Evolutionary conservation across 2,797 vertebrate species (phyloP).

Genomic region (Myotis myotis): DNA sequence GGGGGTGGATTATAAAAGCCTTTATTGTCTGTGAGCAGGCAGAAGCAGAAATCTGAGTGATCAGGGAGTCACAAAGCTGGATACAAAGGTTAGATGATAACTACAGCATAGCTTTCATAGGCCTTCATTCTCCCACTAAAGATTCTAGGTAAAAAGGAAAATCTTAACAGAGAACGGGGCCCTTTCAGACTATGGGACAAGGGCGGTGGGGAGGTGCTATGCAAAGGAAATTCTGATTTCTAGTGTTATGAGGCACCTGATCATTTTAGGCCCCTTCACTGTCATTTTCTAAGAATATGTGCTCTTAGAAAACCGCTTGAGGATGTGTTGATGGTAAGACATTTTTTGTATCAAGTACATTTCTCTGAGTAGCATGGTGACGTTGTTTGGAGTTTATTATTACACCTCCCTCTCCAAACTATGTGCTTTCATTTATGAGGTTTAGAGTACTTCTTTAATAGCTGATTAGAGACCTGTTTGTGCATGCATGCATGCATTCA

Average conservation of each 20-base stretch:
- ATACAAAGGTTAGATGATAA: not conserved
- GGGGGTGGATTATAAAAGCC: not conserved
- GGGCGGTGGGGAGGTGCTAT: accelerated
- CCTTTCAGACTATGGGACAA: not conserved
- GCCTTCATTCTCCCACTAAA: not conserved
- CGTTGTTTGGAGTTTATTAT: not conserved
- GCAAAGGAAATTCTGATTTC: not conserved
- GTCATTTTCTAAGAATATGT: not conserved
- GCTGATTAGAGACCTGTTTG: not conserved
- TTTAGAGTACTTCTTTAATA: not conserved
- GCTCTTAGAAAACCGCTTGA: not conserved
- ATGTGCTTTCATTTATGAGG: conserved; percentile 10
- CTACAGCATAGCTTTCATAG: not conserved
- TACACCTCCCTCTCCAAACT: not conserved
- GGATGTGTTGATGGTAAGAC: not conserved
- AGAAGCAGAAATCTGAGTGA: not conserved
- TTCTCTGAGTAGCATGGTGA: not conserved
- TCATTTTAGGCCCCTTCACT: not conserved
- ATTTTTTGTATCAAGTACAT: not conserved
- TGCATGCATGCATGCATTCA: not conserved
- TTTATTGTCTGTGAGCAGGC: not conserved
- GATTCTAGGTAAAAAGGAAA: not conserved
- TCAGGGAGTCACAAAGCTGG: not conserved
- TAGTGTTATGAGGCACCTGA: not conserved
- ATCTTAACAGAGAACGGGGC: not conserved